Percentiles rank a stretch among this genome's conserved stretches.
Evolutionary conservation across 2,113 vertebrate genomes (phyloP).

Genomic region (Leptosomus discolor): DNA sequence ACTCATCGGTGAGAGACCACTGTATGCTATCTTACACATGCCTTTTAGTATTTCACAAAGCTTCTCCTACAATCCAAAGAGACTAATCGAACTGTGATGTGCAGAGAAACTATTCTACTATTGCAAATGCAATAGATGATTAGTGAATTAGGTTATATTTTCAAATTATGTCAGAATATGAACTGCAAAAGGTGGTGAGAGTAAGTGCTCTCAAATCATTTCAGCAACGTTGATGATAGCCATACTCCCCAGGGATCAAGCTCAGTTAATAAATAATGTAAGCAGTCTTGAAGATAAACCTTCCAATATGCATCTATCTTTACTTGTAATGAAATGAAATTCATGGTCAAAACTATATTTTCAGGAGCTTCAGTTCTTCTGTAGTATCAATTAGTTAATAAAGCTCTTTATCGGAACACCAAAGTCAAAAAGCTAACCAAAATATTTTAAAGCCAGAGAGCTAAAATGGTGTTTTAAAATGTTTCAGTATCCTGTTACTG

Average conservation of each 20-base stretch:
- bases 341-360: neutral
- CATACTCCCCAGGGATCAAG: neutral
- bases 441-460: neutral
- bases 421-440: neutral
- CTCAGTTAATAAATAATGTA: neutral
- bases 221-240: neutral
- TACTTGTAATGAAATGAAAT: neutral
- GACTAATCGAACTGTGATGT: neutral
- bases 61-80: neutral
- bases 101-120: neutral
- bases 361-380: neutral
- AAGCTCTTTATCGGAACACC: neutral
- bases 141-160: neutral
- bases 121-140: neutral
- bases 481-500: neutral
- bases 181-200: neutral
- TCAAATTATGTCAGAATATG: neutral
- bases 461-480: neutral
- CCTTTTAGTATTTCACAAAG: neutral
- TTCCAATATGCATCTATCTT: neutral
- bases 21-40: neutral
- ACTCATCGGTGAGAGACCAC: neutral
- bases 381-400: neutral
- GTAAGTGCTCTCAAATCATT: neutral
- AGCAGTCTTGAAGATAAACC: neutral